Conservation (phyloP, 2,113 vertebrate species). For the Chiloscyllium plagiosum region DNA sequence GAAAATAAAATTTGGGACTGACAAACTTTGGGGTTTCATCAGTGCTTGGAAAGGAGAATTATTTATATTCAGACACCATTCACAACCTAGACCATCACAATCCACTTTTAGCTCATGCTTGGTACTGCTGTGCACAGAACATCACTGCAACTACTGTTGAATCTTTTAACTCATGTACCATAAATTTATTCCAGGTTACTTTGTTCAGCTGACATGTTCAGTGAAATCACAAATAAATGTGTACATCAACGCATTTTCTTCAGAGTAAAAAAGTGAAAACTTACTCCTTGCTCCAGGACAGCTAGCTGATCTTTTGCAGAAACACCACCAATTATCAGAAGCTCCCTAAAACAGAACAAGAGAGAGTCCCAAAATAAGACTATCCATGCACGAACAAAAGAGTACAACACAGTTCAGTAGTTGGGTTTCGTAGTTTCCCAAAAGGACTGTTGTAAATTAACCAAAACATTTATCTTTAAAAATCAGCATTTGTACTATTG, state of each 20-base stretch:
- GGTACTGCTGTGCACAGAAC: not conserved
- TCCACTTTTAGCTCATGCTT: not conserved
- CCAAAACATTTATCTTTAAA: not conserved
- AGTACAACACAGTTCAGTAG: not conserved
- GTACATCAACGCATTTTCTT: not conserved
- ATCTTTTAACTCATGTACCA: not conserved
- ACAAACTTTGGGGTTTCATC: not conserved
- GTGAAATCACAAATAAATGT: not conserved
- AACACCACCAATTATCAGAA: conserved; percentile 92
- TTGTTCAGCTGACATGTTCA: not conserved
- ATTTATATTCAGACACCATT: not conserved
- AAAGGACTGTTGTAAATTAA: not conserved
- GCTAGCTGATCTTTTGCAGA: conserved; percentile 89
- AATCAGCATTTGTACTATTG: not conserved
- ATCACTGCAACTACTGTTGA: not conserved
- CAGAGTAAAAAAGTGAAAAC: conserved; percentile 42
- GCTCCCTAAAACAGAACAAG: conserved; percentile 62
- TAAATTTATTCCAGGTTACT: not conserved
- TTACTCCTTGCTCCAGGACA: conserved; percentile 81
- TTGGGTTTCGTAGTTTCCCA: not conserved
- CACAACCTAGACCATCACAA: not conserved
- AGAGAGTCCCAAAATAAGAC: not conserved
- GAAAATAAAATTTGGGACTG: not conserved
- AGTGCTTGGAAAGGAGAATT: not conserved
- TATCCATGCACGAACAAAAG: not conserved